Evolutionary conservation across 2,888 invertebrate species (phyloP).

Genomic region (Steromphala cineraria): DNA sequence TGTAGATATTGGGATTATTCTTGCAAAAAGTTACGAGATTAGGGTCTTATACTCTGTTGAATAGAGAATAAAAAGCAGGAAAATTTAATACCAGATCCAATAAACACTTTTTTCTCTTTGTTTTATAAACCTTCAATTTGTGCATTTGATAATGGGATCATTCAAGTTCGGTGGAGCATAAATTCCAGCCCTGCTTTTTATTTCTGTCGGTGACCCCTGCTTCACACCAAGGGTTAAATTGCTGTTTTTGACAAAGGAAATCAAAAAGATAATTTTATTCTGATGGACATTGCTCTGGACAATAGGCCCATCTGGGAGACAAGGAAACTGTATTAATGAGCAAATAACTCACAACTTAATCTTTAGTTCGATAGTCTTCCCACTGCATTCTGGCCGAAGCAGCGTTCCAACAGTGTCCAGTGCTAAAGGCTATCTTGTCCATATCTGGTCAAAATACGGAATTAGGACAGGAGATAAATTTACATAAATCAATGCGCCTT

Average conservation of each 20-base stretch:
- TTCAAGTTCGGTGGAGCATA: background rate
- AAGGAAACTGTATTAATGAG: constrained; percentile 18
- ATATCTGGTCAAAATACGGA: constrained; percentile 12
- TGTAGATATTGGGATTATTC: too few relatives aligned
- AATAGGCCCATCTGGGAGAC: constrained; percentile 18
- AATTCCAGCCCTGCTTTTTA: background rate
- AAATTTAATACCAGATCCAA: too few relatives aligned
- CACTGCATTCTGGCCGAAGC: background rate
- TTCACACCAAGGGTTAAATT: background rate
- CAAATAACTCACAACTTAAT: constrained; percentile 9
- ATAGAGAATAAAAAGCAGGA: too few relatives aligned
- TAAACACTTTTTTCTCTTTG: too few relatives aligned
- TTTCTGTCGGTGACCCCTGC: background rate
- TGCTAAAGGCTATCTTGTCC: constrained; percentile 15
- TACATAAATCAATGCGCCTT: constrained; percentile 14
- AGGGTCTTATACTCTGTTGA: too few relatives aligned
- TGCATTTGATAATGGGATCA: too few relatives aligned
- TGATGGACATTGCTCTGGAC: constrained; percentile 9
- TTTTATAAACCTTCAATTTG: too few relatives aligned
- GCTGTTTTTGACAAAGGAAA: constrained; percentile 20
- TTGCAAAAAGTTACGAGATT: too few relatives aligned
- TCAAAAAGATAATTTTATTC: constrained; percentile 17
- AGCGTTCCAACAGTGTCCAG: constrained; percentile 10
- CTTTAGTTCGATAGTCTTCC: background rate
- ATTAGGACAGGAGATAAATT: constrained; percentile 17